Evolutionary conservation across 2,888 invertebrate genomes (phyloP), one percentile per base, ranked within the genome.

Genomic region (Pegoplata infirma): DNA sequence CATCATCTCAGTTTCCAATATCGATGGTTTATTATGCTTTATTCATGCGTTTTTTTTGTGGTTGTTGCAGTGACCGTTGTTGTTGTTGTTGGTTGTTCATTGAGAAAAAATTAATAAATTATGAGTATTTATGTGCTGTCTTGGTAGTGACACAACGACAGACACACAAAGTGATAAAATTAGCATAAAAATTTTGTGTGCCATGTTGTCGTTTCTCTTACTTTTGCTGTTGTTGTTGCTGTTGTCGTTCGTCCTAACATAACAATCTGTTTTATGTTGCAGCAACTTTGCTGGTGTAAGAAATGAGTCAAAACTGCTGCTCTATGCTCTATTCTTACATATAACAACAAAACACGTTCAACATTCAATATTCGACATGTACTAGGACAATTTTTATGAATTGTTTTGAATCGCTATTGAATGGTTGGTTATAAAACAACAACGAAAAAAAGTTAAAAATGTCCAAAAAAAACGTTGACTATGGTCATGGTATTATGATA

Each of bases 81-180:
- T 44, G 55, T 28, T 12, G 47, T 55, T 44, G 58, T 23, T 40
- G 81, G 81, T 84, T 84, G 84, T 80, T 76, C 78, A 81, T 81
- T 82, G 78, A 83, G 82, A 81, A 67, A 75, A 79, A 82, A 83
- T 84, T 87, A 87, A 88, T 87, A 87, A 87, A 87, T 87, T 88
- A 88, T 87, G 84, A 86, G 88, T 88, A 88, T 88, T 87, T 87
- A 87, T 88, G 87, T 86, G 87, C 88, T 88, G 88, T 87, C 88
- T 86, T 82, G 84, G 77, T 81, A 83, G 84, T 85, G 85, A 84
- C 85, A 85, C 82, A 83, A 76, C 85, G 88, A 88, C 88, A 87
- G 89, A 86, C 88, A 86, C 87, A 89, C 88, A 88, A 88, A 88
- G 88, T 88, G 88, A 88, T 88, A 89, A 89, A 87, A 88, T 89